Conservation (phyloP, 2,888 invertebrate genomes). For the Julus scanicus region DNA sequence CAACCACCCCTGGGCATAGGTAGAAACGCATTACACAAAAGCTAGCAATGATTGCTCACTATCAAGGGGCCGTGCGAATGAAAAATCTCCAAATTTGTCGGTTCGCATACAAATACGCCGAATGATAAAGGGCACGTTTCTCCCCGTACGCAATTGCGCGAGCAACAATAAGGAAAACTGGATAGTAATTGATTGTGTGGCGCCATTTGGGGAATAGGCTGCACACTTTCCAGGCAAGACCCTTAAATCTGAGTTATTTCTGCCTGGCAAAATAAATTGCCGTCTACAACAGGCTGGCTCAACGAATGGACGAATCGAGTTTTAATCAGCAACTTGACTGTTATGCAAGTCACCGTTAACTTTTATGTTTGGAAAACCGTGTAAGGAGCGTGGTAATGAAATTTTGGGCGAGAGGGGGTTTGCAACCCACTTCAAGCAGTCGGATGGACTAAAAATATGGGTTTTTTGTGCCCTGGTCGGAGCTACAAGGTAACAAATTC, state of each 20-base stretch:
- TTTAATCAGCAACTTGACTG: constrained; percentile 19
- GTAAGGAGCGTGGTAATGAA: background rate
- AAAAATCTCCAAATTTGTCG: constrained; percentile 25
- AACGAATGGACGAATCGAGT: background rate
- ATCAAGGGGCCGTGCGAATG: background rate
- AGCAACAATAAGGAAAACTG: constrained; percentile 15
- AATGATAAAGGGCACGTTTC: constrained; percentile 27
- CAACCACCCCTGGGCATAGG: background rate
- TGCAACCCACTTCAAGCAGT: background rate
- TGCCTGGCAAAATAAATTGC: constrained; percentile 19
- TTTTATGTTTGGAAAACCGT: background rate
- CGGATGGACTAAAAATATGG: background rate
- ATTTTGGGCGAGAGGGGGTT: background rate
- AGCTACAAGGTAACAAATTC: background rate
- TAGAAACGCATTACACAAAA: background rate
- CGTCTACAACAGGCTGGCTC: background rate
- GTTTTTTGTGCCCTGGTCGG: background rate
- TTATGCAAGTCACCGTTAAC: constrained; percentile 33
- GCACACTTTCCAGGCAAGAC: constrained; percentile 27
- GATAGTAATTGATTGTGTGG: constrained; percentile 21
- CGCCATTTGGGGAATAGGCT: constrained; percentile 23
- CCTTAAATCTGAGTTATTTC: constrained; percentile 33
- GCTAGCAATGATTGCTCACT: constrained; percentile 11
- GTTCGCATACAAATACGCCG: constrained; percentile 12
- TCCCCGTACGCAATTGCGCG: constrained; percentile 20